Percentiles rank a stretch among this genome's conserved stretches.
Evolutionary conservation across 2,797 vertebrate species (phyloP).

Genomic region (Labroides dimidiatus): DNA sequence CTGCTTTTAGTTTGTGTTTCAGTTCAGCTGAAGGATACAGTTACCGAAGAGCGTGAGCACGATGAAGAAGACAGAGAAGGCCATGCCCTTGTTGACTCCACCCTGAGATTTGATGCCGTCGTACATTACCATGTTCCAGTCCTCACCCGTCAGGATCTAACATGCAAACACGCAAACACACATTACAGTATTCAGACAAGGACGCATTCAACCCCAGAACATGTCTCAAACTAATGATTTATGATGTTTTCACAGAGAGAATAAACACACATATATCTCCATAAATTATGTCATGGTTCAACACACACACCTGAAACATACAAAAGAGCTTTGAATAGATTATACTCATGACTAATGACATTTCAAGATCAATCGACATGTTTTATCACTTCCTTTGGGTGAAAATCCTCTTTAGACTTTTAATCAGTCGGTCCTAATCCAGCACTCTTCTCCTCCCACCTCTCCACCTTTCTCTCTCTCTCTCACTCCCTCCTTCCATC

Average conservation of each 20-base stretch:
- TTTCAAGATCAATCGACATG: constrained; percentile 27
- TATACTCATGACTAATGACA: constrained; percentile 14
- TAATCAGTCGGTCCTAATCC: constrained; percentile 33
- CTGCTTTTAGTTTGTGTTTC: too few relatives aligned
- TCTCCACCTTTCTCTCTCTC: neutral
- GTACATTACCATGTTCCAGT: constrained; percentile 98
- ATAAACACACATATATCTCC: too few relatives aligned
- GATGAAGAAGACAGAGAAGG: constrained; percentile 96
- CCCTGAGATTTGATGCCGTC: constrained; percentile 94
- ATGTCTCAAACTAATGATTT: too few relatives aligned
- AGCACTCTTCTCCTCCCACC: constrained; percentile 15
- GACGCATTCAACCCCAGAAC: too few relatives aligned
- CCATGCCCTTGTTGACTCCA: constrained; percentile 92
- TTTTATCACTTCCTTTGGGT: constrained; percentile 7
- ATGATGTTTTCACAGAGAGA: too few relatives aligned
- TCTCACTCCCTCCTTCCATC: neutral
- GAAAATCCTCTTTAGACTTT: constrained; percentile 43
- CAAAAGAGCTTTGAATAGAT: constrained; percentile 9
- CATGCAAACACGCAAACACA: constrained; percentile 43
- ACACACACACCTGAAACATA: neutral
- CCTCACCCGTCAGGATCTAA: constrained; percentile 95
- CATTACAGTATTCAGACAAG: constrained; percentile 14
- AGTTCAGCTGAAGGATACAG: constrained; percentile 85
- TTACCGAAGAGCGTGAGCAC: constrained; percentile 97
- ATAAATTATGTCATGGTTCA: too few relatives aligned